Percentiles rank a stretch among this genome's conserved stretches.
These are phyloP conservation scores for Lagenorhynchus albirostris DNA, from an alignment of 2,113 vertebrate species.

Conservation along the genomic window DNA sequence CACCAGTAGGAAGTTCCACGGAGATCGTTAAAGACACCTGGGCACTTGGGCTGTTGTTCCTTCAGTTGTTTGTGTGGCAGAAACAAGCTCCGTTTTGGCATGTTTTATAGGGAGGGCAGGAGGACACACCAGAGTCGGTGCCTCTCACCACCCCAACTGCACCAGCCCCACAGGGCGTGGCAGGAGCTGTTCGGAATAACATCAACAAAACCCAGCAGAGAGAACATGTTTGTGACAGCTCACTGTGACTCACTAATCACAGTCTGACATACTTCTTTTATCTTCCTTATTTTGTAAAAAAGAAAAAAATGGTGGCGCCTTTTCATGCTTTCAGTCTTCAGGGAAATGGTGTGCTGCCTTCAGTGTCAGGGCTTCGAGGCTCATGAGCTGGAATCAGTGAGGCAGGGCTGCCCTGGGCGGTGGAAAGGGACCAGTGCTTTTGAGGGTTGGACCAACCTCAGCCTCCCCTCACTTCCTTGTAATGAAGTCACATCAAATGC, in stretches of 20 bases:
- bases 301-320: background rate
- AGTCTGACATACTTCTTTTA: conserved; percentile 57
- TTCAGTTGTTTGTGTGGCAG: background rate
- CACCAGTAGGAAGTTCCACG: background rate
- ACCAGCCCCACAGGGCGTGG: conserved; percentile 48
- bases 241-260: conserved; percentile 67
- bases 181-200: background rate
- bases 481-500: background rate
- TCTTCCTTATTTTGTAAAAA: conserved; percentile 21
- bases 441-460: rapidly evolving
- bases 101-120: background rate
- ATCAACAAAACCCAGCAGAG: conserved; percentile 40
- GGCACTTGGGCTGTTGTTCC: background rate
- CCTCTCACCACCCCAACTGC: background rate
- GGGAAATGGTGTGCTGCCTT: background rate
- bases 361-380: background rate
- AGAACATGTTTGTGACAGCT: conserved; percentile 55
- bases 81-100: background rate
- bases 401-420: background rate
- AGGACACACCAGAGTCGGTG: background rate
- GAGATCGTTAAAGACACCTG: background rate
- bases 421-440: rapidly evolving
- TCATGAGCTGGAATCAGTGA: rapidly evolving
- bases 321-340: background rate
- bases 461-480: background rate